Evolutionary conservation across 2,888 invertebrate genomes (phyloP).

Genomic region (Busseola fusca): DNA sequence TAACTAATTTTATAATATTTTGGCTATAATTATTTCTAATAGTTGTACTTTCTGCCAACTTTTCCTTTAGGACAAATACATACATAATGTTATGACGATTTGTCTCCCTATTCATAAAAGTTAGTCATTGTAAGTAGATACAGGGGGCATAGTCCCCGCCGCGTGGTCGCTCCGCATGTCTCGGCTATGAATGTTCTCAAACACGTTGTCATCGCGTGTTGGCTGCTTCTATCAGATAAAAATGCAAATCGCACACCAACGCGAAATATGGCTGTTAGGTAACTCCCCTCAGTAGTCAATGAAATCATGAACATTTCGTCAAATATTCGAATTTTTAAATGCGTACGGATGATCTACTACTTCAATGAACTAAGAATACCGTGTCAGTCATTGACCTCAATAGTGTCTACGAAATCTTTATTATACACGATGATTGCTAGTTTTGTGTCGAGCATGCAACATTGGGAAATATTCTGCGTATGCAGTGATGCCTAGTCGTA

Average conservation of each 20-base stretch:
- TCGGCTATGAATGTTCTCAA: slow-evolving; percentile 52
- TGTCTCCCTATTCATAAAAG: slow-evolving; percentile 66
- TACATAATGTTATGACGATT: slow-evolving; percentile 43
- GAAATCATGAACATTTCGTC: slow-evolving; percentile 29
- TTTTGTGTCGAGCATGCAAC: slow-evolving; percentile 61
- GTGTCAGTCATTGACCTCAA: slow-evolving; percentile 57
- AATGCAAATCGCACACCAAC: slow-evolving; percentile 49
- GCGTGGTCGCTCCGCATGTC: slow-evolving; percentile 52
- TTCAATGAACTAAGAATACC: slow-evolving; percentile 38
- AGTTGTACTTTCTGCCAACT: slow-evolving; percentile 54
- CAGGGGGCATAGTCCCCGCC: slow-evolving; percentile 75
- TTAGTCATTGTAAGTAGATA: slow-evolving; percentile 68
- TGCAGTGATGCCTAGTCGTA: slow-evolving; percentile 62
- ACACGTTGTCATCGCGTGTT: slow-evolving; percentile 75
- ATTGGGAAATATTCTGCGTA: slow-evolving; percentile 71
- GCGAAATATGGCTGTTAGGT: slow-evolving; percentile 8
- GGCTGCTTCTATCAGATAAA: slow-evolving; percentile 39
- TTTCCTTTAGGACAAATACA: slow-evolving; percentile 43
- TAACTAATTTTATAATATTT: slow-evolving; percentile 16
- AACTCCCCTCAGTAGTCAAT: slow-evolving; percentile 39
- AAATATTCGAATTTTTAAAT: slow-evolving; percentile 24
- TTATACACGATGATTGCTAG: slow-evolving; percentile 44
- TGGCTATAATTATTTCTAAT: slow-evolving; percentile 19
- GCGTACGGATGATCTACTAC: slow-evolving; percentile 8
- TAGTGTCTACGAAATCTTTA: slow-evolving; percentile 45